These are phyloP conservation scores for Sphaeridia pumilis DNA, from an alignment of 2,888 invertebrate genomes.

Conservation along the genomic window DNA sequence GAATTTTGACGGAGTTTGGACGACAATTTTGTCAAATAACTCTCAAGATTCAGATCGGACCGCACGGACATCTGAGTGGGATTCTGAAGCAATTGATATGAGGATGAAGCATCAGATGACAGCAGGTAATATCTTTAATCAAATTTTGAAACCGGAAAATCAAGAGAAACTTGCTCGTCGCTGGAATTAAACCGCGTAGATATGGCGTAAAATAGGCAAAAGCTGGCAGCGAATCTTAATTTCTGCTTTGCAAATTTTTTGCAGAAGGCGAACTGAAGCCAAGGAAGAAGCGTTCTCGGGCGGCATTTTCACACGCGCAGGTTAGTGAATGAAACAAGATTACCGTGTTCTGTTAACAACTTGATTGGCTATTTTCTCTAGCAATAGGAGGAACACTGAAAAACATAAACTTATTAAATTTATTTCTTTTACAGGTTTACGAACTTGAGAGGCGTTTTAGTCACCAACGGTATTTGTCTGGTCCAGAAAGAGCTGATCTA, in stretches of 20 bases:
- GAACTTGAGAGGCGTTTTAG: slow-evolving; percentile 83
- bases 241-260: neutral
- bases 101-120: slow-evolving; percentile 35
- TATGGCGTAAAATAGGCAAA: no score
- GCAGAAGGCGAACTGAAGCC: slow-evolving; percentile 42
- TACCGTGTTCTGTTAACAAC: neutral
- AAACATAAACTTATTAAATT: neutral
- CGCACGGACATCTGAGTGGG: slow-evolving; percentile 27
- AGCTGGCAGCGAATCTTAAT: neutral
- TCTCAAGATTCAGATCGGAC: slow-evolving; percentile 5
- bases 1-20: slow-evolving; percentile 32
- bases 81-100: slow-evolving; percentile 35
- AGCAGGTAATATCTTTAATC: slow-evolving; percentile 18
- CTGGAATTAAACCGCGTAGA: no score
- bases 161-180: neutral
- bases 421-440: slow-evolving; percentile 46
- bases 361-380: neutral
- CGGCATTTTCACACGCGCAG: slow-evolving; percentile 94
- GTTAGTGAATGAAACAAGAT: slow-evolving; percentile 13
- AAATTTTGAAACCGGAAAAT: neutral
- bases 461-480: slow-evolving; percentile 84
- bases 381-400: neutral
- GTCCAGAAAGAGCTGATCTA: slow-evolving; percentile 82
- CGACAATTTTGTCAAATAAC: slow-evolving; percentile 26
- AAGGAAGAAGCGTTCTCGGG: slow-evolving; percentile 85